phyloP scores from a whole-genome alignment of 2,113 vertebrate genomes.

The Myodes glareolus region DNA sequence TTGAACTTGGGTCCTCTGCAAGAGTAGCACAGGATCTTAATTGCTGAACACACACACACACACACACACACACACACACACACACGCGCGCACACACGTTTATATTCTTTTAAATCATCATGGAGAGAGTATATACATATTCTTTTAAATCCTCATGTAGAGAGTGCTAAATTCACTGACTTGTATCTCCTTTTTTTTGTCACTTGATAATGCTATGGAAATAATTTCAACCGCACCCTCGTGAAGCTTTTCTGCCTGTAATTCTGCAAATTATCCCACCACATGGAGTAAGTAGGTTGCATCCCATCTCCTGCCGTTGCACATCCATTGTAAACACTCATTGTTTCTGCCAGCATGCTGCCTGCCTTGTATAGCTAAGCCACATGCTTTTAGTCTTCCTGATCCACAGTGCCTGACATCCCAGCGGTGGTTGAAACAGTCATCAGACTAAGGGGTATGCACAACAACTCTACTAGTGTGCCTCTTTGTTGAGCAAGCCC shows the following conservation, averaged over 20 bases:
- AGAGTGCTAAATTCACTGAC: background rate
- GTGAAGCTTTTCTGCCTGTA: background rate
- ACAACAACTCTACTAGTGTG: accelerated
- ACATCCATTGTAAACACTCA: background rate
- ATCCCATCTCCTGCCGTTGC: background rate
- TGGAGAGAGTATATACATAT: too few relatives aligned
- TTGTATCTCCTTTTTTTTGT: background rate
- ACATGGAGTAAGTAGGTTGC: background rate
- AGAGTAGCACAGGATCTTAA: too few relatives aligned
- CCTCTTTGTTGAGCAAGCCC: background rate
- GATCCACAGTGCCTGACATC: background rate
- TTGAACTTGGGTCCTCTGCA: too few relatives aligned
- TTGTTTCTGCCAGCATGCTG: background rate
- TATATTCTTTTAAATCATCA: too few relatives aligned
- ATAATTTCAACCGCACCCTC: background rate
- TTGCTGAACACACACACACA: too few relatives aligned
- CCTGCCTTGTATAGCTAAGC: background rate
- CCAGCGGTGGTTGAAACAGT: background rate
- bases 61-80: too few relatives aligned
- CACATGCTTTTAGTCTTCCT: background rate
- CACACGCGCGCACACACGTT: too few relatives aligned
- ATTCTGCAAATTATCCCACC: background rate
- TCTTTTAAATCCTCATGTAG: too few relatives aligned
- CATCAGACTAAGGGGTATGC: background rate
- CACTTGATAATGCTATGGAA: conserved; percentile 7